Conservation (phyloP, 2,797 vertebrate genomes). For the Oceanodroma leucorhoa region DNA sequence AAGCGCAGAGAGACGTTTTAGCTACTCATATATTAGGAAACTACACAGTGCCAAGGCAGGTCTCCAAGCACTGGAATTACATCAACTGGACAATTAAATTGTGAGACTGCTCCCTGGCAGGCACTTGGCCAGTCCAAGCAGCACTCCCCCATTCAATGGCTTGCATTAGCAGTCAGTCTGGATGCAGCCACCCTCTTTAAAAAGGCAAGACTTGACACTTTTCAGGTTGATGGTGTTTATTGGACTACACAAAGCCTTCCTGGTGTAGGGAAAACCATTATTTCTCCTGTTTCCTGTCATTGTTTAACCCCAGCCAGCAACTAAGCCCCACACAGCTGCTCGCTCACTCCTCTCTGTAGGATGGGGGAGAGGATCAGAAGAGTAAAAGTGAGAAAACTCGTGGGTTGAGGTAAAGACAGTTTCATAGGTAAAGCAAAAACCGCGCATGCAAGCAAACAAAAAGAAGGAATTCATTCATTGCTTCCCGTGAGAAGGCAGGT, state of each 20-base stretch:
- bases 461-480: too few species aligned
- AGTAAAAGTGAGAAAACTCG: too few species aligned
- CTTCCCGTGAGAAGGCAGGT: too few species aligned
- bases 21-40: background rate
- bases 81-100: background rate
- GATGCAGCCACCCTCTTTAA: background rate
- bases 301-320: too few species aligned
- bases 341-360: too few species aligned
- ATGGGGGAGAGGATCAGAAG: too few species aligned
- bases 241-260: background rate
- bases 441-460: too few species aligned
- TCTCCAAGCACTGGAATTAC: background rate
- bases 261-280: background rate
- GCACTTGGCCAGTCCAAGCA: background rate
- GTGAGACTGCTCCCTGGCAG: background rate
- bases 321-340: too few species aligned
- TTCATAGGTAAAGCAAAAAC: too few species aligned
- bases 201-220: background rate
- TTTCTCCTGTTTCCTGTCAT: background rate
- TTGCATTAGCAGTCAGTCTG: background rate
- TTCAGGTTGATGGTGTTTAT: background rate
- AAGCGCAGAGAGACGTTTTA: background rate
- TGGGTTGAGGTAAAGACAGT: too few species aligned
- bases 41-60: background rate
- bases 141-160: fast-evolving